Conservation (phyloP, 2,113 vertebrate genomes). For the Mohoua ochrocephala region DNA sequence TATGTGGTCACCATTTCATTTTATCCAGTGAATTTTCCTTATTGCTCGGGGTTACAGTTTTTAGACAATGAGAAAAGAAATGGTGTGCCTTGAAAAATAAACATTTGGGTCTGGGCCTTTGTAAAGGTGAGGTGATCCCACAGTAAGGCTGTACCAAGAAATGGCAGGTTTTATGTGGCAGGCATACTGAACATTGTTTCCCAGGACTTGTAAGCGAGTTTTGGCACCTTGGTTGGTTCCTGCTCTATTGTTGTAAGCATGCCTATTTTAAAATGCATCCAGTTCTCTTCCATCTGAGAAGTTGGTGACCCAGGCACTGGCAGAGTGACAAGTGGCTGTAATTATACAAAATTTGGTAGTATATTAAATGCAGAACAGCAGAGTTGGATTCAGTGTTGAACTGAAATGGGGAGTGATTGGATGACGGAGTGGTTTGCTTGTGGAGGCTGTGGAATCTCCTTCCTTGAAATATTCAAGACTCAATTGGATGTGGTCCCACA, state of each 20-base stretch:
- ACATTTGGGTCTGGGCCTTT: background rate
- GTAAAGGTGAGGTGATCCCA: background rate
- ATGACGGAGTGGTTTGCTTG: background rate
- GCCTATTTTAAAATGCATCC: background rate
- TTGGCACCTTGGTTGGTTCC: background rate
- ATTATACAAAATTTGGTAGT: background rate
- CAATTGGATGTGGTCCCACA: accelerated
- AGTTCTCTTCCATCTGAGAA: background rate
- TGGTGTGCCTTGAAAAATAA: background rate
- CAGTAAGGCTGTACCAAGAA: background rate
- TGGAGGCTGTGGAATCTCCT: background rate
- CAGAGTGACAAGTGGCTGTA: background rate
- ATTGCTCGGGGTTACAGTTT: background rate
- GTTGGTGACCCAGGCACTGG: background rate
- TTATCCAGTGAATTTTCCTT: background rate
- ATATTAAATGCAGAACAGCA: background rate
- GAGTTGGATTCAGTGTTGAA: background rate
- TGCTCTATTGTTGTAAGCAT: background rate
- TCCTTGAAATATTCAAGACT: background rate
- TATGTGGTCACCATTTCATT: background rate
- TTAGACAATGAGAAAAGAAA: background rate
- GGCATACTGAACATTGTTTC: background rate
- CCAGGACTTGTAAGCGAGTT: background rate
- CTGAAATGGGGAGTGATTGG: background rate
- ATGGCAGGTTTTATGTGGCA: background rate